Percentiles rank a stretch among this genome's conserved stretches.
Conservation (phyloP, 2,113 vertebrate species). For the Coptodon rendalli region DNA sequence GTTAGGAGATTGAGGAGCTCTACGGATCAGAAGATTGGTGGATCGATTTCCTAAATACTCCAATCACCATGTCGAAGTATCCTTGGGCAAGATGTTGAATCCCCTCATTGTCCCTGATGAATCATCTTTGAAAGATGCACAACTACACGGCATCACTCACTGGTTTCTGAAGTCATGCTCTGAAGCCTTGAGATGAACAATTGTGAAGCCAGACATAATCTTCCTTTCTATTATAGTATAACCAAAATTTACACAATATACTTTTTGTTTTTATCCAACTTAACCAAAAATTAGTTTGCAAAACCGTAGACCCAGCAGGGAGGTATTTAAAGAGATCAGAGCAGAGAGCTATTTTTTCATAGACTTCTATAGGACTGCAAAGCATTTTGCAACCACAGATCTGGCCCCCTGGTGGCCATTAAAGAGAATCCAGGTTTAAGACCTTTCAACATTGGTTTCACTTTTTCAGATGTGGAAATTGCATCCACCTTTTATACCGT, state of each 20-base stretch:
- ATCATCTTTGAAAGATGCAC: not conserved
- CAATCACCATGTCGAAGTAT: not conserved
- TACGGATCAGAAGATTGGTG: not conserved
- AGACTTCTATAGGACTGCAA: not conserved
- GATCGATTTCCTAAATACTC: not conserved
- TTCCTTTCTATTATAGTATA: not conserved
- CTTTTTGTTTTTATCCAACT: not conserved
- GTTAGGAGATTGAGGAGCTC: not conserved
- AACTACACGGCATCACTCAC: not conserved
- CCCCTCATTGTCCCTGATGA: not conserved
- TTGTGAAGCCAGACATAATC: not conserved
- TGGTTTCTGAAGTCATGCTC: not conserved
- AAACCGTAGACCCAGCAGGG: not conserved
- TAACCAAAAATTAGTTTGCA: not conserved
- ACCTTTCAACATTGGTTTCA: not conserved
- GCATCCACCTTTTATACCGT: not conserved
- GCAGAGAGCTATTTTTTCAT: not conserved
- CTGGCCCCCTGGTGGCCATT: not conserved
- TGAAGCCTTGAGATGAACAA: not conserved
- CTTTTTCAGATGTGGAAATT: not conserved
- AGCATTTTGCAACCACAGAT: not conserved
- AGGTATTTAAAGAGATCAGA: not conserved
- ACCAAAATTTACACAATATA: not conserved
- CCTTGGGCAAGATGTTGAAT: not conserved
- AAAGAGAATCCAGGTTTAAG: not conserved